Conservation (phyloP, 2,797 vertebrate species). For the Crossoptilon crossoptilon region DNA sequence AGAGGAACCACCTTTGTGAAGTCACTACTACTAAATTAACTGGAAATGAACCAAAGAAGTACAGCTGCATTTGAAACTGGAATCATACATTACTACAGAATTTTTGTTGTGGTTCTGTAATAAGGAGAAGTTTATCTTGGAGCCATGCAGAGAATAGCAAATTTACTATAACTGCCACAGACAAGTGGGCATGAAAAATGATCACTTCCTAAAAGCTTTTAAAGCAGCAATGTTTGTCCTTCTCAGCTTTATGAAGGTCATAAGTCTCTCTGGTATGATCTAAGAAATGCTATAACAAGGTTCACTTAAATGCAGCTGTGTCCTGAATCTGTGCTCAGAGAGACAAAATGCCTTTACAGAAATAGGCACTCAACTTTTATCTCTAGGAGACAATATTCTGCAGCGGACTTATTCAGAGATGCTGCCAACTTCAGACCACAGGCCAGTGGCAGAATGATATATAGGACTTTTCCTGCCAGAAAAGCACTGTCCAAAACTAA, state of each 20-base stretch:
- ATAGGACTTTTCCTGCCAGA: neutral
- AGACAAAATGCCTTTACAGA: constrained; percentile 49
- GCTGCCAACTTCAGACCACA: neutral
- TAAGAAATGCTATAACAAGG: constrained; percentile 48
- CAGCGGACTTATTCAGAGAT: constrained; percentile 14
- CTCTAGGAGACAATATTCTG: neutral
- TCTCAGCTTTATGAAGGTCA: constrained; percentile 55
- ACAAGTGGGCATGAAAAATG: constrained; percentile 56
- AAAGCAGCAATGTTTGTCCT: constrained; percentile 59
- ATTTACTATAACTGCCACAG: constrained; percentile 64
- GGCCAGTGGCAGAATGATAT: neutral
- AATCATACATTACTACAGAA: constrained; percentile 20
- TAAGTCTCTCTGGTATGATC: constrained; percentile 65
- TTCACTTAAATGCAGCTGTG: constrained; percentile 56
- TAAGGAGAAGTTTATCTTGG: constrained; percentile 50
- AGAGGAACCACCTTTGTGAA: neutral
- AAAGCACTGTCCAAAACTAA: neutral
- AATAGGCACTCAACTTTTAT: constrained; percentile 39
- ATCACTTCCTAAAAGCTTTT: constrained; percentile 64
- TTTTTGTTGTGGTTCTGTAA: constrained; percentile 49
- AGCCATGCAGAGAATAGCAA: constrained; percentile 44
- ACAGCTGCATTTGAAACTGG: constrained; percentile 11
- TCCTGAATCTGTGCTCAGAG: constrained; percentile 27
- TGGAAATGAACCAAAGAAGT: constrained; percentile 28
- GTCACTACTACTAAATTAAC: neutral